phyloP scores from a whole-genome alignment of 2,797 vertebrate genomes.

The Sebastes trivittatus region DNA sequence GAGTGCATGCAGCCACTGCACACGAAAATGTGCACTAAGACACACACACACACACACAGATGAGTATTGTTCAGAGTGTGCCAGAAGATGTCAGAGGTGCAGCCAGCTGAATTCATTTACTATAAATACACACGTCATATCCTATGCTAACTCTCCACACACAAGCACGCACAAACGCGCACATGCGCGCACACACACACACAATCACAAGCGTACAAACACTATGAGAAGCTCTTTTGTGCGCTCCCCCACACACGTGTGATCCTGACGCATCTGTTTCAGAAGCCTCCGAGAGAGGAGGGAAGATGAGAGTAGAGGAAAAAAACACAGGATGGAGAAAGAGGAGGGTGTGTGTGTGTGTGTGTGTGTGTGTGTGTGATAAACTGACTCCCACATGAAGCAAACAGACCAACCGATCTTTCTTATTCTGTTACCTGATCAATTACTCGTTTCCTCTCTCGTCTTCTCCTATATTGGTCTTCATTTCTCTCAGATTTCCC shows the following conservation, averaged over 20 bases:
- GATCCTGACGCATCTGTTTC: slow-evolving; percentile 58
- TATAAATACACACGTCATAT: slow-evolving; percentile 62
- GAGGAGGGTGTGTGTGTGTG: neutral
- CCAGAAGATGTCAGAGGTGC: slow-evolving; percentile 52
- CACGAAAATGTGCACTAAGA: neutral
- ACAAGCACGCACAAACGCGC: neutral
- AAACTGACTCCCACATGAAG: slow-evolving; percentile 19
- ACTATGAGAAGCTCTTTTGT: neutral
- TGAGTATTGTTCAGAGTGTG: slow-evolving; percentile 26
- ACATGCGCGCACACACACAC: neutral
- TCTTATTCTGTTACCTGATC: slow-evolving; percentile 44
- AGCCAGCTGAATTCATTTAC: slow-evolving; percentile 65
- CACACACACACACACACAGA: neutral
- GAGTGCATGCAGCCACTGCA: neutral
- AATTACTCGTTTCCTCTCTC: slow-evolving; percentile 20
- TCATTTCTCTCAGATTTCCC: neutral
- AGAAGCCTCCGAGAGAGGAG: slow-evolving; percentile 4
- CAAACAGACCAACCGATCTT: slow-evolving; percentile 3
- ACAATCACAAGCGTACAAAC: no score
- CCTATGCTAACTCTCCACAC: slow-evolving; percentile 17
- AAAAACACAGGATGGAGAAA: slow-evolving; percentile 23
- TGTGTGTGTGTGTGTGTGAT: slow-evolving; percentile 4
- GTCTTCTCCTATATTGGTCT: neutral
- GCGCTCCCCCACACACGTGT: slow-evolving; percentile 12
- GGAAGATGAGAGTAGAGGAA: neutral